These are phyloP conservation scores for Saturnia pavonia DNA, from an alignment of 2,888 invertebrate species.

Conservation along the genomic window DNA sequence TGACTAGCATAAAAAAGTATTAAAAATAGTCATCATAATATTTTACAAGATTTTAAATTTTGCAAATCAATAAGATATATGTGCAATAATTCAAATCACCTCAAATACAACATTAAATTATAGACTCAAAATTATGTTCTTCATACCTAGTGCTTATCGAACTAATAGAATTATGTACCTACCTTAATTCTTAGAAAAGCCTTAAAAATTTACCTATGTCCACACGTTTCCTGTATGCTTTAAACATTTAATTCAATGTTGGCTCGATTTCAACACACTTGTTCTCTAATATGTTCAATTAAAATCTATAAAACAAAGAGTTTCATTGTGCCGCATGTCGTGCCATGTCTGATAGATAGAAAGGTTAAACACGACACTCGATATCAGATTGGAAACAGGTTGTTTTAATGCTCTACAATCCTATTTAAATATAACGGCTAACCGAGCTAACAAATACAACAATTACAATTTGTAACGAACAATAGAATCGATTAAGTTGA, in stretches of 20 bases:
- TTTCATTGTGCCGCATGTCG: background rate
- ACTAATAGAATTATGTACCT: background rate
- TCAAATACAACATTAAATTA: background rate
- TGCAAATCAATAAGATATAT: background rate
- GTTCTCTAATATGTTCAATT: constrained; percentile 5
- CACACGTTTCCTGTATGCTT: background rate
- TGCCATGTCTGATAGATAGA: background rate
- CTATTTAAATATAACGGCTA: constrained; percentile 12
- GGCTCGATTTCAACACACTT: constrained; percentile 12
- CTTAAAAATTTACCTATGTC: background rate
- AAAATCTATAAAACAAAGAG: constrained; percentile 10
- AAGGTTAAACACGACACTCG: constrained; percentile 3
- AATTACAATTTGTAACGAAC: constrained; percentile 3
- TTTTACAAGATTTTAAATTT: background rate
- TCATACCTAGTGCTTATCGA: background rate
- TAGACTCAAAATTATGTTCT: background rate
- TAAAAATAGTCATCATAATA: background rate
- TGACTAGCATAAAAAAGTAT: background rate
- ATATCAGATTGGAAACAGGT: constrained; percentile 12
- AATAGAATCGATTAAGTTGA: background rate
- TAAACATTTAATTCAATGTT: background rate
- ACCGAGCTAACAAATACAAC: background rate
- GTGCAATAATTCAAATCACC: background rate
- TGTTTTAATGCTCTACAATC: constrained; percentile 13
- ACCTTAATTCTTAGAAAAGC: background rate